Conservation (phyloP, 2,888 invertebrate species). For the Caenorhabditis virilis region DNA sequence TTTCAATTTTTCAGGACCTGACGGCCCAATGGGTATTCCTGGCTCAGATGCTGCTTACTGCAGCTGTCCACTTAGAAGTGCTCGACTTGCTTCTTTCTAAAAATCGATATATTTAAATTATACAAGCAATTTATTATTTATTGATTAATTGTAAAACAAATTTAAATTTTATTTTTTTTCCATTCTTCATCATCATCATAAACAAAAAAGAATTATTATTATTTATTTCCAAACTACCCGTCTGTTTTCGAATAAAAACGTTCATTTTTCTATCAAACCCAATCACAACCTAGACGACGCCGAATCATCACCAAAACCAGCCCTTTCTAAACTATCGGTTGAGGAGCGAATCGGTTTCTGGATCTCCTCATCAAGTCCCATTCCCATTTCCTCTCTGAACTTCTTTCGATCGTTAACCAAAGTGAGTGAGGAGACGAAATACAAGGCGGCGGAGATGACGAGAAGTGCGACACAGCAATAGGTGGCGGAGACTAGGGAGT, state of each 20-base stretch:
- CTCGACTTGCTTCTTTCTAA: constrained; percentile 26
- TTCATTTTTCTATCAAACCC: no score
- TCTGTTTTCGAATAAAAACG: no score
- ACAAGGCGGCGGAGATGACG: constrained; percentile 36
- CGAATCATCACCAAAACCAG: constrained; percentile 9
- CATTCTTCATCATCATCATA: not conserved
- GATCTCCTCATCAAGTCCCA: constrained; percentile 11
- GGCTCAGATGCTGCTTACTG: constrained; percentile 39
- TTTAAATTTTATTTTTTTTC: not conserved
- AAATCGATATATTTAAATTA: no score
- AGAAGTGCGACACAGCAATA: constrained; percentile 41
- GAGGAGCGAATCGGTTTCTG: constrained; percentile 37
- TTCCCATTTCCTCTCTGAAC: constrained; percentile 44
- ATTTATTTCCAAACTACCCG: no score
- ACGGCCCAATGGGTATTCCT: constrained; percentile 26
- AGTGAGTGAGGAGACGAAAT: constrained; percentile 42
- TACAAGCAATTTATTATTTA: no score
- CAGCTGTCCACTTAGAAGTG: constrained; percentile 27
- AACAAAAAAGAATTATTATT: not conserved
- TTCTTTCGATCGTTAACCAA: constrained; percentile 39
- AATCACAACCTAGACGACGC: no score
- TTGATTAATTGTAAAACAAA: not conserved
- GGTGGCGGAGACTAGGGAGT: constrained; percentile 41
- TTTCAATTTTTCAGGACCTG: constrained; percentile 11
- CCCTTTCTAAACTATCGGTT: constrained; percentile 35